Conservation (phyloP, 2,888 invertebrate genomes). For the Maniola hyperantus region DNA sequence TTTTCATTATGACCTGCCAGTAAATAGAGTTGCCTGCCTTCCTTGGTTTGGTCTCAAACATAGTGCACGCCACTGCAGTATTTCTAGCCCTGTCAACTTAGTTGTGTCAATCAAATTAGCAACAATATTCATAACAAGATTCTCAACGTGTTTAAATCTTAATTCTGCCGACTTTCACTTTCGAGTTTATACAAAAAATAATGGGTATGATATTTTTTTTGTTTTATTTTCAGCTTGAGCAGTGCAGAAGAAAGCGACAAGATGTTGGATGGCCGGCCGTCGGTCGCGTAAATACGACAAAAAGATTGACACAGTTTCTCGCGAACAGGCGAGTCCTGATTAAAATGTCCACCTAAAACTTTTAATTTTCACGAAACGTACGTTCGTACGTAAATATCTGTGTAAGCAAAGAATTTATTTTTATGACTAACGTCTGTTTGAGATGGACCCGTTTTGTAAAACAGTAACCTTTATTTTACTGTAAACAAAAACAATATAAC, state of each 20-base stretch:
- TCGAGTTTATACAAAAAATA: conserved; percentile 29
- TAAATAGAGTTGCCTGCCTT: too few species aligned
- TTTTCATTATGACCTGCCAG: too few species aligned
- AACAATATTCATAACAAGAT: background rate
- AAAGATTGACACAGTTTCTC: conserved; percentile 16
- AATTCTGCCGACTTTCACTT: conserved; percentile 21
- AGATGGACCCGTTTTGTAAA: conserved; percentile 24
- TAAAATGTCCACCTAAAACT: conserved; percentile 51
- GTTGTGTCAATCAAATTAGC: background rate
- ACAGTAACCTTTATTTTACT: conserved; percentile 28
- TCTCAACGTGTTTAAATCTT: background rate
- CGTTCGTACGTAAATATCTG: conserved; percentile 45
- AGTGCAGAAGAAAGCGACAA: conserved; percentile 89
- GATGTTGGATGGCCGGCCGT: conserved; percentile 89
- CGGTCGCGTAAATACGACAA: conserved; percentile 78
- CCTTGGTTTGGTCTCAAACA: too few species aligned
- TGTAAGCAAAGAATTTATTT: conserved; percentile 64
- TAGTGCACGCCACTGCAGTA: too few species aligned
- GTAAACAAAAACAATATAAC: conserved; percentile 31
- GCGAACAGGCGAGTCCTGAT: conserved; percentile 53
- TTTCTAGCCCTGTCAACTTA: too few species aligned
- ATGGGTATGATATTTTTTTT: conserved; percentile 13
- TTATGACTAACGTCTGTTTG: conserved; percentile 48
- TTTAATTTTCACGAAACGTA: conserved; percentile 34
- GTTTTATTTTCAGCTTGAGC: conserved; percentile 79